Conservation (phyloP, 2,888 invertebrate species). For the Parascotia fuliginaria region DNA sequence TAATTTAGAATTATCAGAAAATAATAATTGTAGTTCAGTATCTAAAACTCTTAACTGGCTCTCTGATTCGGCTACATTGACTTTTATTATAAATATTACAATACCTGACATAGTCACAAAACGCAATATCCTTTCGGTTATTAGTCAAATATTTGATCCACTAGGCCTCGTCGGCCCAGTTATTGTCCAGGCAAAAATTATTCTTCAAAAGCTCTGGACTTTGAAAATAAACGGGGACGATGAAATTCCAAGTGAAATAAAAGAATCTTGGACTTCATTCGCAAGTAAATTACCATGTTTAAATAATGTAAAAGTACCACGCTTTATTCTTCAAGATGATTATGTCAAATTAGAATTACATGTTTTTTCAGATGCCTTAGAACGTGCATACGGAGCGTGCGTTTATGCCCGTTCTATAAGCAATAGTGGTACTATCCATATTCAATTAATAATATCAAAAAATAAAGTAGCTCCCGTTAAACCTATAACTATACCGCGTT, state of each 20-base stretch:
- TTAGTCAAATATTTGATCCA: too few species aligned
- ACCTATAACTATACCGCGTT: neutral
- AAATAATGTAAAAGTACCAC: constrained; percentile 30
- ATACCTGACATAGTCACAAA: too few species aligned
- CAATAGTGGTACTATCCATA: neutral
- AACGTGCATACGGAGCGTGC: constrained; percentile 38
- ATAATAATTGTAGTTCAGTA: too few species aligned
- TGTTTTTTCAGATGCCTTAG: constrained; percentile 40
- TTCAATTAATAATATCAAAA: neutral
- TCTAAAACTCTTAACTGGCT: too few species aligned
- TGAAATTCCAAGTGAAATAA: constrained; percentile 18
- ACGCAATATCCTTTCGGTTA: too few species aligned
- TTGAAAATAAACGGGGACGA: constrained; percentile 16
- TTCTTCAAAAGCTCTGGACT: neutral
- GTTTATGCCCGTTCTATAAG: constrained; percentile 15
- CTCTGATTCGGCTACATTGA: too few species aligned
- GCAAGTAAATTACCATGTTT: constrained; percentile 8
- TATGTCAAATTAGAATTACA: constrained; percentile 29
- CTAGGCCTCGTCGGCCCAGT: too few species aligned
- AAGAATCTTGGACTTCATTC: constrained; percentile 9
- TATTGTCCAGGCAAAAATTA: too few species aligned
- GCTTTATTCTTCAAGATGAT: constrained; percentile 19
- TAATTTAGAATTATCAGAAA: too few species aligned
- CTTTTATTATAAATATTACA: too few species aligned
- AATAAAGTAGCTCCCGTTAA: constrained; percentile 11